phyloP scores from a whole-genome alignment of 2,888 invertebrate species.

The Drosophila subsilvestris region DNA sequence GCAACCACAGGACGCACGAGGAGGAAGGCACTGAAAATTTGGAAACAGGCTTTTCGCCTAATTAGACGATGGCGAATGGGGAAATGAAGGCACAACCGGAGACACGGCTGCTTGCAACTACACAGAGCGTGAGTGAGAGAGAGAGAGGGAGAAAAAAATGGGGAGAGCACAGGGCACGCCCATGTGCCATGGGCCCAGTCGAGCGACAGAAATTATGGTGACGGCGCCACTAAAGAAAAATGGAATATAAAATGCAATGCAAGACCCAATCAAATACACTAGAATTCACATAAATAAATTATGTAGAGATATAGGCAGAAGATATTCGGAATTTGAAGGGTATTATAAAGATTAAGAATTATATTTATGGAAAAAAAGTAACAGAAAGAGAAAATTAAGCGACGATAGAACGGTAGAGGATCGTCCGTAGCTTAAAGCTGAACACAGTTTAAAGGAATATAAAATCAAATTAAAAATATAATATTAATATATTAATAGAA shows the following conservation, averaged over 20 bases:
- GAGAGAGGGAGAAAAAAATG: neutral
- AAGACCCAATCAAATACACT: constrained; percentile 18
- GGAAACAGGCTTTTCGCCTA: constrained; percentile 78
- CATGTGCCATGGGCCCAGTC: constrained; percentile 47
- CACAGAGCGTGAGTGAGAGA: neutral
- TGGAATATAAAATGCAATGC: constrained; percentile 37
- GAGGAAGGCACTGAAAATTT: constrained; percentile 65
- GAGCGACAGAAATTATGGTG: constrained; percentile 60
- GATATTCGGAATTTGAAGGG: too few species aligned
- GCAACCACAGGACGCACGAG: constrained; percentile 36
- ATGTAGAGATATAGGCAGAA: neutral
- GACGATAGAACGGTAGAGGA: too few species aligned
- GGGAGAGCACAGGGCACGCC: constrained; percentile 17
- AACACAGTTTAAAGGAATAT: too few species aligned
- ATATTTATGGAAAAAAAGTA: too few species aligned
- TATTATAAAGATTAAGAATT: too few species aligned
- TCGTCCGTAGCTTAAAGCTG: too few species aligned
- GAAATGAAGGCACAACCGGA: constrained; percentile 32
- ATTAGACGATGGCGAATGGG: constrained; percentile 65
- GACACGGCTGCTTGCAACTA: constrained; percentile 15
- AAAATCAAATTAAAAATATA: too few species aligned
- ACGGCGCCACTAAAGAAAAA: constrained; percentile 31
- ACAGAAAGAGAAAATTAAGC: too few species aligned
- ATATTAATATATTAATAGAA: too few species aligned
- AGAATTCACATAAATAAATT: neutral